These are phyloP conservation scores for Tenualosa thibaudeaui DNA, from an alignment of 2,797 vertebrate species.

Conservation along the genomic window DNA sequence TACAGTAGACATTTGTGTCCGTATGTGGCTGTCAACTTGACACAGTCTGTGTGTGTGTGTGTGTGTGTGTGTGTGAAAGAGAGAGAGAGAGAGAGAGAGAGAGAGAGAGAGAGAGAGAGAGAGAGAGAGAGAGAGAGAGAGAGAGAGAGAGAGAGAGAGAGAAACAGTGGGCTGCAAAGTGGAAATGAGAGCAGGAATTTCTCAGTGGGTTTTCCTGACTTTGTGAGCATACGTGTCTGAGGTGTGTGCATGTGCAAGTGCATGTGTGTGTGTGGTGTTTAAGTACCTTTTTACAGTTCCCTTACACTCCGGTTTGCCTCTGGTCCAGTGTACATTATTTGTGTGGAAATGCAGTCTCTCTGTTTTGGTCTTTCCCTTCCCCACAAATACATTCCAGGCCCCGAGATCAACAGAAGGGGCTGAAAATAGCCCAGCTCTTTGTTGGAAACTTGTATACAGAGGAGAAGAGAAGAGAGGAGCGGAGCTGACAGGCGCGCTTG, in stretches of 20 bases:
- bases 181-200: constrained; percentile 5
- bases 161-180: background rate
- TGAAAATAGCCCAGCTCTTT: constrained; percentile 16
- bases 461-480: background rate
- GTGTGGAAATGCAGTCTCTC: background rate
- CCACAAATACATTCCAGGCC: constrained; percentile 6
- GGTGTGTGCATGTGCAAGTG: background rate
- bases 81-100: background rate
- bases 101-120: background rate
- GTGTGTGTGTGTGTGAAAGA: background rate
- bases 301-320: background rate
- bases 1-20: background rate
- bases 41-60: constrained; percentile 2
- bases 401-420: background rate
- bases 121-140: background rate
- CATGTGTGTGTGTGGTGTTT: background rate
- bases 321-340: constrained; percentile 1
- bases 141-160: background rate
- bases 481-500: too few relatives aligned
- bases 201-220: background rate
- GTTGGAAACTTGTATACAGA: constrained; percentile 6
- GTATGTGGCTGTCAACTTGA: background rate
- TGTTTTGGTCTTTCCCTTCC: constrained; percentile 20
- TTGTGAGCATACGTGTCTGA: background rate
- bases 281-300: background rate